phyloP scores from a whole-genome alignment of 2,113 vertebrate species.

The Hylia prasina region DNA sequence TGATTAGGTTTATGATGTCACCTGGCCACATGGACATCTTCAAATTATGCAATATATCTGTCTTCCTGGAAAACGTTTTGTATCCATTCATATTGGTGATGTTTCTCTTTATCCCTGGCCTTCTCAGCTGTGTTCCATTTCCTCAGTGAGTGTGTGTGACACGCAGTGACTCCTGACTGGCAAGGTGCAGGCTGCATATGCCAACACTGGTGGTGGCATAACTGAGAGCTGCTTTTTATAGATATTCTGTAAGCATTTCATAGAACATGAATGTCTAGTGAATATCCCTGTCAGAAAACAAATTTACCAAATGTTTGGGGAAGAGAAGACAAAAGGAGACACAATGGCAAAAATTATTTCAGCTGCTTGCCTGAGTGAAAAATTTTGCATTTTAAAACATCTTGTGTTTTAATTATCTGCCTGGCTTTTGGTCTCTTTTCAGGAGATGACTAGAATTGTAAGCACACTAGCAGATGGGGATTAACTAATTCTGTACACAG shows the following conservation, averaged over 20 bases:
- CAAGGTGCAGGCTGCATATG: background rate
- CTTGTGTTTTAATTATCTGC: background rate
- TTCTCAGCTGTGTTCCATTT: background rate
- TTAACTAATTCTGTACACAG: conserved; percentile 9
- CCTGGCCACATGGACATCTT: background rate
- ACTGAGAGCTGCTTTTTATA: background rate
- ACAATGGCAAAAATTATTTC: background rate
- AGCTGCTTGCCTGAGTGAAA: background rate
- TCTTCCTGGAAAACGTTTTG: background rate
- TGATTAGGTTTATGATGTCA: background rate
- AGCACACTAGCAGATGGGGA: conserved; percentile 32
- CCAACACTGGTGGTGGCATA: background rate
- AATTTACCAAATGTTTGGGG: background rate
- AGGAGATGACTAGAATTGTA: background rate
- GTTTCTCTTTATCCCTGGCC: background rate
- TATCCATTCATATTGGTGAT: background rate
- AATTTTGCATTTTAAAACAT: background rate
- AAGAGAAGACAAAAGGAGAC: background rate
- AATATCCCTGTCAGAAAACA: background rate
- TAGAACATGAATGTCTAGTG: background rate
- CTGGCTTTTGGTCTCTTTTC: background rate
- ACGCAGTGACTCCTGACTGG: background rate
- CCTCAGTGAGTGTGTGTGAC: background rate
- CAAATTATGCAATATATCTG: background rate
- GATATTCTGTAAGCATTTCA: background rate